These are phyloP conservation scores for Drosophila melanogaster DNA, from an alignment of 1,140 invertebrate species.

Conservation along the genomic window DNA sequence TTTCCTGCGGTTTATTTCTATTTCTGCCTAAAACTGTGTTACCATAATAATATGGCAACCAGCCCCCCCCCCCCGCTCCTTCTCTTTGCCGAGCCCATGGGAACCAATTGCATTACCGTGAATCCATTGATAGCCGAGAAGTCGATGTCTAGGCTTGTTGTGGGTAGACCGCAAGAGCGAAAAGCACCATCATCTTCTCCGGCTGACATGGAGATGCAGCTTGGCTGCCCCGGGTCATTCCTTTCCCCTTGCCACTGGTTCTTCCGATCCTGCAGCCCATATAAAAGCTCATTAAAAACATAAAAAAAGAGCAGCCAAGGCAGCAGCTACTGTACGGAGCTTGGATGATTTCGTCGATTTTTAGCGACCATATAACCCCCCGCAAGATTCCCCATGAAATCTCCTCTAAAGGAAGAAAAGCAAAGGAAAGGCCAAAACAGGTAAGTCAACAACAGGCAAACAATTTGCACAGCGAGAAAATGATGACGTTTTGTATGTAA, in stretches of 20 bases:
- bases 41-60: slow-evolving; percentile 25
- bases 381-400: slow-evolving; percentile 1
- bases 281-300: slow-evolving; percentile 82
- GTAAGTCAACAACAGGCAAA: slow-evolving; percentile 60
- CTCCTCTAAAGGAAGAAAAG: slow-evolving; percentile 39
- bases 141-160: slow-evolving; percentile 16
- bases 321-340: slow-evolving; percentile 78
- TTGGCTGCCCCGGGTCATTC: slow-evolving; percentile 17
- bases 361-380: slow-evolving; percentile 21
- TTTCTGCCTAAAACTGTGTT: slow-evolving; percentile 37
- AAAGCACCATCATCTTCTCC: slow-evolving; percentile 17
- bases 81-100: slow-evolving; percentile 15
- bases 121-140: slow-evolving; percentile 22
- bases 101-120: slow-evolving; percentile 35
- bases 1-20: slow-evolving; percentile 31
- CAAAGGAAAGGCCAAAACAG: slow-evolving; percentile 76
- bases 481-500: too few species aligned
- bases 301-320: slow-evolving; percentile 60
- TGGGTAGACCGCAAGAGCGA: slow-evolving; percentile 48
- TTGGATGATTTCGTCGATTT: slow-evolving; percentile 80
- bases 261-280: slow-evolving; percentile 49
- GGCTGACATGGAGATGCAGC: slow-evolving; percentile 54
- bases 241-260: neutral
- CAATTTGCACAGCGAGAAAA: slow-evolving; percentile 10
- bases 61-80: too few species aligned